Base-by-base conservation (phyloP, 2,113 vertebrate species). In the Hoplias malabaricus region DNA sequence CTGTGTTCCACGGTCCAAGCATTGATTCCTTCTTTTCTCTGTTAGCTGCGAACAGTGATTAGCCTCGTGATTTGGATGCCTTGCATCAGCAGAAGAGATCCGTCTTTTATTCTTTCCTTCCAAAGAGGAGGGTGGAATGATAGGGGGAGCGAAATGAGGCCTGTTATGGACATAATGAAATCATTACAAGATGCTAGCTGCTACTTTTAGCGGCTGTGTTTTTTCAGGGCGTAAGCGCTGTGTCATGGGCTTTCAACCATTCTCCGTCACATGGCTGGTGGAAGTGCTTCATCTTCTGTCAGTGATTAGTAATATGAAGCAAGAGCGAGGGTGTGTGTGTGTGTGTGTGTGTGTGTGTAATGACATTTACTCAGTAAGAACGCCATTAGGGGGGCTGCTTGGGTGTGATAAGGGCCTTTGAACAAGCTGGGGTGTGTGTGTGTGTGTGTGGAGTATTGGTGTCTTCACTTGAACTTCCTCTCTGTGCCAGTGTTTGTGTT, bases 371-470 rank as follows among this genome's bases (percentile, higher is more conserved):
- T 59, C 43, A 62, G 69, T 62, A 69, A 50, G 65, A 69, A 68
- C 66, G 68, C 61, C 67, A 76, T 80, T 80, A 80, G 56, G 46
- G 36, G 62, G 61, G 74, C 73, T 80, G 79, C 74, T 57, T 80
- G 50, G 34, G 46, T 75, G 73, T 57, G 73, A 80, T 80, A 75
- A 76, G 73, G 53, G 59, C 57, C 21, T 76, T 63, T 80, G 66
- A 80, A 75, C 43, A 70, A 50, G 54, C 34, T 25, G 57, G 56
- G 34, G 13, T 57, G 74, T n/a, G 73, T 54, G 21, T 54, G 46
- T 50, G 40, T 63, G 57, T 43, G 23, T 73, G 71, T 61, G 65
- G 69, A 56, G 33, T 38, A 50, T 75, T 75, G 62, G 38, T 68
- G 59, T 54, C 54, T 75, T 70, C 46, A 65, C 43, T 80, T 75